Base-by-base conservation (phyloP, 2,113 vertebrate genomes). In the Ophthalmolycus amberensis region DNA sequence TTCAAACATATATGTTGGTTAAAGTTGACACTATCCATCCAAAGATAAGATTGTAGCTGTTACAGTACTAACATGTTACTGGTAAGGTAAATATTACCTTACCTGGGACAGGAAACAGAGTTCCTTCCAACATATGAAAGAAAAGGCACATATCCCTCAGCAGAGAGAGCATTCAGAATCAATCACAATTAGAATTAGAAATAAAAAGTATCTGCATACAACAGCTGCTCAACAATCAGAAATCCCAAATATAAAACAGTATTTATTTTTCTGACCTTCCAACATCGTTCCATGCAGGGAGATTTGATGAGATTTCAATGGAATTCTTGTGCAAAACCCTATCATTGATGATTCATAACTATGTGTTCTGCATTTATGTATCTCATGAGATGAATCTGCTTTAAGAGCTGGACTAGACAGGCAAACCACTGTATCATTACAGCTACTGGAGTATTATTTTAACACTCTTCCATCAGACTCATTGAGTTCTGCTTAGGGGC, bases 1-100 rank as follows among this genome's bases (percentile, higher is more conserved):
- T 9, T 37, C 50, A 72, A 25, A 83, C 48, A 73, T 46, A 73
- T 25, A 63, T 27, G 52, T 34, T 50, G 50, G 32, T 52, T 20
- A 52, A 32, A 38, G 25, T 73, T 48, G 56, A 52, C 42, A 65
- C 67, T 78, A 64, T 67, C 32, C 27, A 50, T 75, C 65, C 27
- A 69, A 48, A 59, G 22, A 65, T 63, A 48, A 56, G 12, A 50
- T 75, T 73, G 10, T 20, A 79, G 59, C 46, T 75, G 62, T 82
- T 66, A 59, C 29, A 74, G 40, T n/a, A 20, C 11, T 74, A 59
- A 40, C 12, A 46, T 52, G 38, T 66, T 27, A 60, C 48, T 56
- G 62, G 63, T 37, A 48, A 86, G 75, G 83, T 85, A 88, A 88
- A 88, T 85, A 82, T 88, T 59, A 89, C 87, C 82, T 82, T 44